Evolutionary conservation across 2,113 vertebrate genomes (phyloP), one percentile per base, ranked within the genome.

Genomic region (Taurulus bubalis): DNA sequence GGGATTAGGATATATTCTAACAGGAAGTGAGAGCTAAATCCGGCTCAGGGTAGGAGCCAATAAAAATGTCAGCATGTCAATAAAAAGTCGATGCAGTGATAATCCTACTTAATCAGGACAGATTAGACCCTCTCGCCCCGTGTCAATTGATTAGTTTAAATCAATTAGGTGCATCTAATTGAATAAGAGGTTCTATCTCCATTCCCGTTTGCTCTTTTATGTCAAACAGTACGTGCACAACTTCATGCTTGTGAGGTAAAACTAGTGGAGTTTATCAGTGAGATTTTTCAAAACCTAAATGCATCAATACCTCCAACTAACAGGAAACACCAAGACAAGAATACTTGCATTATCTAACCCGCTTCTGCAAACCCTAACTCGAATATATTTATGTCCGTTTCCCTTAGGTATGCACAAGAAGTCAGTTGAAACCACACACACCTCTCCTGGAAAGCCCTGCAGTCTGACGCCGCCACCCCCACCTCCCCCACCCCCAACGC

Each of bases 331-430:
- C 24, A 18, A 47, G 15, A 58, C 18, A 4, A 45, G 34, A 18
- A 30, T 16, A 6, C 5, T 53, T 65, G 26, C 14, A 4, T 28
- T 6, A 15, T 24, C 49, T n/a, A 34, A 14, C 26, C 16, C 12
- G 38, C 14, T 8, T 38, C 20, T 32, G 8, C 30, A 59, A 51
- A 38, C 96, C 94, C 96, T 96, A 96, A 97, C 94, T 95, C 93
- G 93, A 96, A 95, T 96, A 95, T 95, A 51, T 51, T 51, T 22
- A 18, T 20, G 12, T 59, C 7, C 53, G 9, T 55, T 20, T 47
- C 93, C 95, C 96, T 85, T 96, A 99, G 98, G 98, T 89, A 99
- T 99, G 98, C 98, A 99, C 96, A 99, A 99, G 96, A 99, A 99
- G 91, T 98, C 98, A 67, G 92, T 97, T 92, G 98, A 99, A 91